Evolutionary conservation across 1,140 invertebrate genomes (phyloP).

Genomic region (Wiebesia pumilae): DNA sequence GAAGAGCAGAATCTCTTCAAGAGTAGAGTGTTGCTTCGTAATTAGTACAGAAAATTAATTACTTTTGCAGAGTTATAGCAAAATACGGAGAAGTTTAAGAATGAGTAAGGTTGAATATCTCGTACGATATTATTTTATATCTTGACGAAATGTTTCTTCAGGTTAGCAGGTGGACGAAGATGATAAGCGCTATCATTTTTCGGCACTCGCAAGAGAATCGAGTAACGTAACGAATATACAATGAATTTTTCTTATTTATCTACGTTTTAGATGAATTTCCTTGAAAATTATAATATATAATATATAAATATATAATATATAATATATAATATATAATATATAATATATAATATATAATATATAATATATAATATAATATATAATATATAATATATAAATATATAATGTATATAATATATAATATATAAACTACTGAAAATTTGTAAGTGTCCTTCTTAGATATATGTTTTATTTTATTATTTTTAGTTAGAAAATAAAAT

Average conservation of each 20-base stretch:
- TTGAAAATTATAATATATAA: too few species aligned
- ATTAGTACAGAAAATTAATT: constrained; percentile 58
- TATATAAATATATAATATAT: too few species aligned
- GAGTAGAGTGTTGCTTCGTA: not conserved
- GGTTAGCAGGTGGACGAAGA: constrained; percentile 10
- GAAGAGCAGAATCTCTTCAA: not conserved
- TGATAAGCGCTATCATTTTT: constrained; percentile 49
- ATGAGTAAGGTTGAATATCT: constrained; percentile 21
- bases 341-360: too few species aligned
- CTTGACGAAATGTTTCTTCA: not conserved
- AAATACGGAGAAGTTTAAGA: constrained; percentile 50
- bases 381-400: too few species aligned
- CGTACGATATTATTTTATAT: constrained; percentile 33
- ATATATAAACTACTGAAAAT: too few species aligned
- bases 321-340: too few species aligned
- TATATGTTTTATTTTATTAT: too few species aligned
- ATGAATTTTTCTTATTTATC: not conserved
- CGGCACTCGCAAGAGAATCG: constrained; percentile 11
- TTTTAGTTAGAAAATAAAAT: too few species aligned
- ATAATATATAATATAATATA: too few species aligned
- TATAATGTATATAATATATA: too few species aligned
- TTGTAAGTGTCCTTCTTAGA: too few species aligned
- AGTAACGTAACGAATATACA: not conserved
- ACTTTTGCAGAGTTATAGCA: constrained; percentile 31
- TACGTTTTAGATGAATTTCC: not conserved